Percentiles rank a stretch among this genome's conserved stretches.
phyloP scores from a whole-genome alignment of 2,797 vertebrate species.

The Orientallactaga sibirica region DNA sequence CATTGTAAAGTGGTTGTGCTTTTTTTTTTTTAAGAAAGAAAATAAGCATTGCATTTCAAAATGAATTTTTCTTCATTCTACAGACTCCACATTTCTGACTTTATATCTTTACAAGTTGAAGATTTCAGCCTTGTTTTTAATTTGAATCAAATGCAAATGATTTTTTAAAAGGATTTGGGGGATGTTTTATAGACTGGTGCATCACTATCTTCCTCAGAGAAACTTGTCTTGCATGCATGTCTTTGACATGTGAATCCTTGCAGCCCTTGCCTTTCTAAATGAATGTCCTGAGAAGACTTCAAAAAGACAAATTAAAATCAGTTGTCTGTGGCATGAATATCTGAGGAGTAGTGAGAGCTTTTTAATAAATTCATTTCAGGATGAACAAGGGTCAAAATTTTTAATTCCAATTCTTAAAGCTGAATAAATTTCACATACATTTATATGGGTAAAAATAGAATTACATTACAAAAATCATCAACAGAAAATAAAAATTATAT shows the following conservation, averaged over 20 bases:
- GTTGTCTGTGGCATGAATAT: constrained; percentile 31
- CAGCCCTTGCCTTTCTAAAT: constrained; percentile 14
- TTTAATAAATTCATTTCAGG: constrained; percentile 60
- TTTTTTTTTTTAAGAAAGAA: not conserved
- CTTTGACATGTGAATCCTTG: constrained; percentile 34
- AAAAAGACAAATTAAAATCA: constrained; percentile 70
- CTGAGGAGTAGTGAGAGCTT: not conserved
- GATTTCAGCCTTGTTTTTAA: constrained; percentile 50
- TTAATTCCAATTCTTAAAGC: constrained; percentile 41
- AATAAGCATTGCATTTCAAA: constrained; percentile 62
- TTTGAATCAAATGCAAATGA: constrained; percentile 53
- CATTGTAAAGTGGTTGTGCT: constrained; percentile 16
- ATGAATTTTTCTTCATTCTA: not conserved
- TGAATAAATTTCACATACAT: not conserved
- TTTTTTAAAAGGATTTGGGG: constrained; percentile 33
- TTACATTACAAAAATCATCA: constrained; percentile 33
- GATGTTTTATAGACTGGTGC: constrained; percentile 37
- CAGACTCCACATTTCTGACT: constrained; percentile 6
- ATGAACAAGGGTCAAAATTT: constrained; percentile 34
- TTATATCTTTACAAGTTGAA: constrained; percentile 6
- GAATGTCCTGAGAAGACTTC: constrained; percentile 58
- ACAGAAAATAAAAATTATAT: constrained; percentile 57
- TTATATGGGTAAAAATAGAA: not conserved
- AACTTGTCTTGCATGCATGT: constrained; percentile 2
- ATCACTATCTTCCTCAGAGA: constrained; percentile 51